Evolutionary conservation across 2,113 vertebrate species (phyloP), one percentile per base, ranked within the genome.

Genomic region (Malurus cyaneus): DNA sequence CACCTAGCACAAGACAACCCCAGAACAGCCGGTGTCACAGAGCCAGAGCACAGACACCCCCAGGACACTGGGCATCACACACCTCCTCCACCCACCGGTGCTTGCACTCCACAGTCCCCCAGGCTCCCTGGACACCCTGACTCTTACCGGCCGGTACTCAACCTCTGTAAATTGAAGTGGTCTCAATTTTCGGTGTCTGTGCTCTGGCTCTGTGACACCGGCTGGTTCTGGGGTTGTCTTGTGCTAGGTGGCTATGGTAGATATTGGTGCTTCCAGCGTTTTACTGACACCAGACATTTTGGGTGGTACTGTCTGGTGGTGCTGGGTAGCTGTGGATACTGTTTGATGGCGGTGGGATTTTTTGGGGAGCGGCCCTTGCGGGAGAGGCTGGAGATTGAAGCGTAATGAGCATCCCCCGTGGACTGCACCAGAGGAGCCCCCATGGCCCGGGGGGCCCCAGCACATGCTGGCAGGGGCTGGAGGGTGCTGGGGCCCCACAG

Each of bases 131-230:
- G 34, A 25, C 4, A 5, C 18, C 24, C 25, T 1, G 32, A 57
- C 1, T 41, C 98, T 78, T 96, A 99, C 99, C 97, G 98, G 98
- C 81, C 99, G 99, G 96, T 99, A 99, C 88, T 99, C 99, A 24
- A 99, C 95, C 41, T 99, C 99, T 0, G 99, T 99, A n/a, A n/a
- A n/a, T n/a, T n/a, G n/a, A n/a, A 34, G 12, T 49, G 71, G 71
- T 32, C 57, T 64, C 59, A 39, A 11, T 20, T 41, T 29, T 82
- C 44, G 29, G 56, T 74, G 25, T 54, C 64, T 70, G 34, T 76
- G 41, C 56, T 62, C 41, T 83, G 56, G 34, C 41, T 56, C 56
- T 62, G 62, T 49, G 64, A 49, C 42, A 44, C 39, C 0, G 0
- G 41, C 25, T 77, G 25, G n/a, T 69, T 89, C 36, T 29, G 88